Percentiles rank a stretch among this genome's conserved stretches.
Conservation (phyloP, 2,797 vertebrate species). For the Chromobotia macracanthus region DNA sequence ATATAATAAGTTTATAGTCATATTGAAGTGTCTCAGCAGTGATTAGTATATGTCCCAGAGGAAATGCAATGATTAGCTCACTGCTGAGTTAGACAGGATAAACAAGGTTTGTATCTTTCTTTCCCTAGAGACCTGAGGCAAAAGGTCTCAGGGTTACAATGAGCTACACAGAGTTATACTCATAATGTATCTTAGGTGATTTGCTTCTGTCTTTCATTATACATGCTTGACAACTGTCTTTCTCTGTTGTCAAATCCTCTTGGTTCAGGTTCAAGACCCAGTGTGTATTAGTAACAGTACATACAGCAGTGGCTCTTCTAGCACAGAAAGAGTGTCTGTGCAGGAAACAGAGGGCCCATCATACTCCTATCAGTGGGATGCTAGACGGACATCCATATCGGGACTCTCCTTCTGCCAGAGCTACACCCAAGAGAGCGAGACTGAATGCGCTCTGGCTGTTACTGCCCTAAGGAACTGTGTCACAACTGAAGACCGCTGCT, state of each 20-base stretch:
- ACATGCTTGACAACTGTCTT: not conserved
- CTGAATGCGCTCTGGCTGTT: conserved; percentile 83
- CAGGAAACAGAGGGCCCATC: conserved; percentile 67
- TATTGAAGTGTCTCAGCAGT: not conserved
- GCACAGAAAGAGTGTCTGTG: conserved; percentile 74
- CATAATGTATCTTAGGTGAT: too few relatives aligned
- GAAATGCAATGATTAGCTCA: conserved; percentile 9
- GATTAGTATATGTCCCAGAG: not conserved
- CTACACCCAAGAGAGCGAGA: conserved; percentile 70
- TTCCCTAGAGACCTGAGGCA: not conserved
- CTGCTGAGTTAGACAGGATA: not conserved
- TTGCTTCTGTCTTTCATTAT: not conserved
- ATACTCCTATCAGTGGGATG: conserved; percentile 56
- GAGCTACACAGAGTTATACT: not conserved
- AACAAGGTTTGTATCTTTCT: not conserved
- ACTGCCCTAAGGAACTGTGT: conserved; percentile 83
- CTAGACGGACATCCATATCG: conserved; percentile 55
- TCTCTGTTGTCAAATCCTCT: conserved; percentile 20
- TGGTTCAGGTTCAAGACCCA: conserved; percentile 76
- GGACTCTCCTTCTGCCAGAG: conserved; percentile 59
- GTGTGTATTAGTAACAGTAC: conserved; percentile 67
- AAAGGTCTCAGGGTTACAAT: not conserved
- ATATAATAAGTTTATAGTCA: too few relatives aligned
- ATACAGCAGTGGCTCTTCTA: conserved; percentile 67
- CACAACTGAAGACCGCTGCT: conserved; percentile 74